Conservation (phyloP, 2,797 vertebrate species). For the Sphaeramia orbicularis region DNA sequence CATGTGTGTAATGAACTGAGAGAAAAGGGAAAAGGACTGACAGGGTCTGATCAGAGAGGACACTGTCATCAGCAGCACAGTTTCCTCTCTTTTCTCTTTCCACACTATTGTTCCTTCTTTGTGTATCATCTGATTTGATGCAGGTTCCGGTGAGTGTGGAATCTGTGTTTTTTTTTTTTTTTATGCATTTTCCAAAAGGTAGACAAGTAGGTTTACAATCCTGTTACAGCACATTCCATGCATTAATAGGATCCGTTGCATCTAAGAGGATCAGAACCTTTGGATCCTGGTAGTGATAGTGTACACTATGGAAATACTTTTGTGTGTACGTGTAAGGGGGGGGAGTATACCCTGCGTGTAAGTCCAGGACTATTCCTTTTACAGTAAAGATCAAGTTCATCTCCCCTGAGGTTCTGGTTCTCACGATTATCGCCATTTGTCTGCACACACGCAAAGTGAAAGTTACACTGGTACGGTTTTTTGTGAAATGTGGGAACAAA, state of each 20-base stretch:
- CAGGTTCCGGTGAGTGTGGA: constrained; percentile 1
- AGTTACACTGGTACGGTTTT: constrained; percentile 8
- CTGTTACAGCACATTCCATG: constrained; percentile 60
- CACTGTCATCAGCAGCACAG: constrained; percentile 42
- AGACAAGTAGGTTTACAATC: constrained; percentile 13
- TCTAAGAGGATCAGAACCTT: constrained; percentile 60
- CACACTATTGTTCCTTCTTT: constrained; percentile 12
- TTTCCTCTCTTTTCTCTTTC: constrained; percentile 7
- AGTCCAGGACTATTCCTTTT: constrained; percentile 52
- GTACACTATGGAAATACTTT: constrained; percentile 13
- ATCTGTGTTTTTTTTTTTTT: neutral
- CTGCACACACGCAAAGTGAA: constrained; percentile 7
- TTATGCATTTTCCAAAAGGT: neutral
- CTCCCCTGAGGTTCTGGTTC: constrained; percentile 66
- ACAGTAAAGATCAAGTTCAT: constrained; percentile 65
- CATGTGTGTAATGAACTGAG: constrained; percentile 64
- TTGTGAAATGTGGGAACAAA: neutral
- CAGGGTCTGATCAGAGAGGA: constrained; percentile 60
- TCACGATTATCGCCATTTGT: constrained; percentile 57
- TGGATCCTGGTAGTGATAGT: constrained; percentile 21
- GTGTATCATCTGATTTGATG: neutral
- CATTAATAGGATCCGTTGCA: constrained; percentile 63
- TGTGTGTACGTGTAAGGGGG: constrained; percentile 29
- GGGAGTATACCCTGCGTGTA: constrained; percentile 19
- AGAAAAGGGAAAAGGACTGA: constrained; percentile 37